Evolutionary conservation across 2,888 invertebrate species (phyloP).

Genomic region (Amblyjoppa fuscipennis): DNA sequence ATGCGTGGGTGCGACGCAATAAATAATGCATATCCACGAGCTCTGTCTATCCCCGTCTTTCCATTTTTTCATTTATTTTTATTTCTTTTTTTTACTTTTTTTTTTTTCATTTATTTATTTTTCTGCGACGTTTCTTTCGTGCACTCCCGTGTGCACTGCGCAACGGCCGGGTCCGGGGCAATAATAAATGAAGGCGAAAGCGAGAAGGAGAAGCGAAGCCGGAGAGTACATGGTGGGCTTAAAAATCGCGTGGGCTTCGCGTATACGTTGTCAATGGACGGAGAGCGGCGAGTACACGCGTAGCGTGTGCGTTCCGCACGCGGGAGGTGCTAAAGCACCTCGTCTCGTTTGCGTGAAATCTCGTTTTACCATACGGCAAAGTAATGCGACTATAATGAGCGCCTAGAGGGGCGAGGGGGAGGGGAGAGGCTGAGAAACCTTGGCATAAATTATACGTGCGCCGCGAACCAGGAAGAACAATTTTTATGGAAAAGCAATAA

Average conservation of each 20-base stretch:
- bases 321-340: conserved; percentile 21
- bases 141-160: conserved; percentile 45
- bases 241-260: conserved; percentile 66
- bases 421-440: conserved; percentile 26
- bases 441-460: conserved; percentile 30
- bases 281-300: conserved; percentile 34
- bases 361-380: conserved; percentile 27
- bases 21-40: conserved; percentile 69
- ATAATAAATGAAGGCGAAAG: conserved; percentile 13
- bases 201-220: conserved; percentile 5
- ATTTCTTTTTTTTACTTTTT: conserved; percentile 6
- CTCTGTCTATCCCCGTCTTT: conserved; percentile 33
- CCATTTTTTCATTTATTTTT: conserved; percentile 5
- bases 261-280: conserved; percentile 64
- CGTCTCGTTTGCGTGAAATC: conserved; percentile 44
- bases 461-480: conserved; percentile 22
- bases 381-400: conserved; percentile 34
- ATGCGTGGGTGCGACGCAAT: conserved; percentile 73
- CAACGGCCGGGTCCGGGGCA: conserved; percentile 37
- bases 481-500: conserved; percentile 17
- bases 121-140: conserved; percentile 23
- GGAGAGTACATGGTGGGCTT: conserved; percentile 31
- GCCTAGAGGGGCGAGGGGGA: conserved; percentile 6
- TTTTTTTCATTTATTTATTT: conserved; percentile 13
- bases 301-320: conserved; percentile 42